phyloP scores from a whole-genome alignment of 1,140 invertebrate species.

The Cotesia chilonis region DNA sequence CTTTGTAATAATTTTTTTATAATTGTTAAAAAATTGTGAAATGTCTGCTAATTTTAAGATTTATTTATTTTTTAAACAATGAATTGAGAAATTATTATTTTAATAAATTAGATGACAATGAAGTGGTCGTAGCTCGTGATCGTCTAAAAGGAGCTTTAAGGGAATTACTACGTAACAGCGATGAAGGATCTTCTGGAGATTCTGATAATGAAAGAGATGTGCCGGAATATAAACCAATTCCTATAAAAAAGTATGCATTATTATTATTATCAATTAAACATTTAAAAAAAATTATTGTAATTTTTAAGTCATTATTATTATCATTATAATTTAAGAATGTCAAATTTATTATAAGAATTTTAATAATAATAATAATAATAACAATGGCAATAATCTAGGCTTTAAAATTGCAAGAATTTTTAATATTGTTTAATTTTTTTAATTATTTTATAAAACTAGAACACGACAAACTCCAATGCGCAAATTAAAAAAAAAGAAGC shows the following conservation, averaged over 20 bases:
- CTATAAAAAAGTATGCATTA: slow-evolving; percentile 58
- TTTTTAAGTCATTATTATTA: too few relatives aligned
- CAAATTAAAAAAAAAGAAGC: slow-evolving; percentile 60
- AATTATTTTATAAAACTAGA: not conserved
- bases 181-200: slow-evolving; percentile 66
- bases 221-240: slow-evolving; percentile 56
- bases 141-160: slow-evolving; percentile 72
- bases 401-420: too few relatives aligned
- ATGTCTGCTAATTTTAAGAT: too few relatives aligned
- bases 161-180: slow-evolving; percentile 69
- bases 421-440: too few relatives aligned
- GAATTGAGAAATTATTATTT: not conserved
- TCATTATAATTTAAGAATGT: too few relatives aligned
- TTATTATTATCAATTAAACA: slow-evolving; percentile 33
- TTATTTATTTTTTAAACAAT: too few relatives aligned
- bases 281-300: not conserved
- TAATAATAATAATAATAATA: too few relatives aligned
- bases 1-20: too few relatives aligned
- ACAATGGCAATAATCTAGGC: too few relatives aligned
- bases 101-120: slow-evolving; percentile 55
- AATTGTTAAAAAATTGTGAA: too few relatives aligned
- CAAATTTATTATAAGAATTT: too few relatives aligned
- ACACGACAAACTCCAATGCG: slow-evolving; percentile 36
- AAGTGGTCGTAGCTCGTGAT: slow-evolving; percentile 71
- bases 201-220: slow-evolving; percentile 55